Percentiles rank a stretch among this genome's conserved stretches.
Conservation (phyloP, 2,888 invertebrate genomes). For the Artemia sp. region DNA sequence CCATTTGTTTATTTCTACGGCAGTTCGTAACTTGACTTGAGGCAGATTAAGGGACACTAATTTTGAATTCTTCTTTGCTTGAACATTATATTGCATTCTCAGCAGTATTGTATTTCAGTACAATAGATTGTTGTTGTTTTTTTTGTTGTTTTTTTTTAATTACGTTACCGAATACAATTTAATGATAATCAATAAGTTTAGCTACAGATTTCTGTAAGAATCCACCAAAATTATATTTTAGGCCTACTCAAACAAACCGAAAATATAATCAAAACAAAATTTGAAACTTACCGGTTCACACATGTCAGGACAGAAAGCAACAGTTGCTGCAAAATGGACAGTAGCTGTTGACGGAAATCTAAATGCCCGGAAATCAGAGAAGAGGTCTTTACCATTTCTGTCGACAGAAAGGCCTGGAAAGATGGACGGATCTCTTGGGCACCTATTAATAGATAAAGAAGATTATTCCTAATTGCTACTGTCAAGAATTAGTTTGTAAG, state of each 20-base stretch:
- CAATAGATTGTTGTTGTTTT: too few relatives aligned
- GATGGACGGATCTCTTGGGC: slow-evolving; percentile 34
- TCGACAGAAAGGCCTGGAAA: slow-evolving; percentile 34
- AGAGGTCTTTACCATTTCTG: slow-evolving; percentile 31
- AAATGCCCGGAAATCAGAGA: slow-evolving; percentile 35
- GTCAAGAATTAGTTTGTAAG: background rate
- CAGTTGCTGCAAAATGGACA: slow-evolving; percentile 36
- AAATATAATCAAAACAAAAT: too few relatives aligned
- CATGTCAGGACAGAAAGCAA: slow-evolving; percentile 35
- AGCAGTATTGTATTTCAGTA: too few relatives aligned
- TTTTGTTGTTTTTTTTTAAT: too few relatives aligned
- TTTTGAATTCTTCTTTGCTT: too few relatives aligned
- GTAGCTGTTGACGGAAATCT: slow-evolving; percentile 35
- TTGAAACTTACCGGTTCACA: slow-evolving; percentile 33
- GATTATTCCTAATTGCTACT: slow-evolving; percentile 4
- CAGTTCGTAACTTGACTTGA: too few relatives aligned
- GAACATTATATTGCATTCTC: too few relatives aligned
- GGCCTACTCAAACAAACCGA: too few relatives aligned
- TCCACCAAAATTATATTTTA: too few relatives aligned
- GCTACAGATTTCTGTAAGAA: too few relatives aligned
- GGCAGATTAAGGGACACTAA: too few relatives aligned
- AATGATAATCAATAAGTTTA: background rate
- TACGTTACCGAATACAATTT: background rate
- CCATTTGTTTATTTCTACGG: too few relatives aligned
- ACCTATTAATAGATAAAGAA: slow-evolving; percentile 27